Conservation (phyloP, 2,797 vertebrate species). For the Coendou prehensilis region DNA sequence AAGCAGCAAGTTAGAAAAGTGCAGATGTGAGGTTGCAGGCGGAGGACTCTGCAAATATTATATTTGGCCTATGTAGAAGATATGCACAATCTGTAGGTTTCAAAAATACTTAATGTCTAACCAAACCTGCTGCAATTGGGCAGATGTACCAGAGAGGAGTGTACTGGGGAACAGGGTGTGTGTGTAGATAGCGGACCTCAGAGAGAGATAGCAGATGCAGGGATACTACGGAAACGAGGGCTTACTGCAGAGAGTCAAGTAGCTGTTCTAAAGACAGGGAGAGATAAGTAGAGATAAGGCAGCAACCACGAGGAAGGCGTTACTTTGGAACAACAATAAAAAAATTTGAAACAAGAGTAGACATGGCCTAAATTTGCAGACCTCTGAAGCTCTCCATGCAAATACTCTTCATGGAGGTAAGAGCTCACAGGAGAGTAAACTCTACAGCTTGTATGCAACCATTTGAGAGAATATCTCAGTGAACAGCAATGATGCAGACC, state of each 20-base stretch:
- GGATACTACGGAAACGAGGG: too few relatives aligned
- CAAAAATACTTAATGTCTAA: neutral
- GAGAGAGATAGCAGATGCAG: neutral
- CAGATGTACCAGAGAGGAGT: fast-evolving
- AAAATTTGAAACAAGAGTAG: neutral
- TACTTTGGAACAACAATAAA: neutral
- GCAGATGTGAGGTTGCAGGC: fast-evolving
- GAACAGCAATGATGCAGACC: neutral
- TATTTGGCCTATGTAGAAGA: neutral
- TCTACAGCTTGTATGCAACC: neutral
- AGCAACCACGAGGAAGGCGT: fast-evolving
- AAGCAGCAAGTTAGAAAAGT: neutral
- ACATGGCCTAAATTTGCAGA: neutral
- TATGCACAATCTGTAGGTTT: neutral
- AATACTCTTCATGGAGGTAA: neutral
- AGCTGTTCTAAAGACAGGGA: fast-evolving
- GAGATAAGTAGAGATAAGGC: neutral
- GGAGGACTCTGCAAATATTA: too few relatives aligned
- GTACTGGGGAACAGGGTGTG: fast-evolving
- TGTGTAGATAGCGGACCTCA: neutral
- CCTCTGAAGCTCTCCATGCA: neutral
- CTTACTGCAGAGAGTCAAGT: neutral
- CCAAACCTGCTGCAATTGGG: neutral
- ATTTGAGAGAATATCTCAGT: neutral
- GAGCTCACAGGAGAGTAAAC: neutral